Percentiles rank a stretch among this genome's conserved stretches.
Evolutionary conservation across 2,113 vertebrate species (phyloP).

Genomic region (Chaetorhynchus papuensis): DNA sequence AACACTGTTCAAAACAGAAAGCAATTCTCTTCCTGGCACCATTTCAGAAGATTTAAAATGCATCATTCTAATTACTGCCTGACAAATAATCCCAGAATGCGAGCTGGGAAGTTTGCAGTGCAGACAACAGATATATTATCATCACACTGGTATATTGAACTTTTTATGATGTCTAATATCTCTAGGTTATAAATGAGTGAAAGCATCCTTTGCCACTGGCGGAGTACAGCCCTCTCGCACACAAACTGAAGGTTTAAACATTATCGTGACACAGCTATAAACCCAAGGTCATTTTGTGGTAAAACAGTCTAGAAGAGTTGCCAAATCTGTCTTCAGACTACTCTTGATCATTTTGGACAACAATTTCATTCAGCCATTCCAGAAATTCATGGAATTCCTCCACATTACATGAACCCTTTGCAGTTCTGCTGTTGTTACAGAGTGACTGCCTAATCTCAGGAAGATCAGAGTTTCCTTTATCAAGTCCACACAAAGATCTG

Average conservation of each 20-base stretch:
- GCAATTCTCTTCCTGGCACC: conserved; percentile 66
- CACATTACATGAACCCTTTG: neutral
- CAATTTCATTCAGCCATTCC: neutral
- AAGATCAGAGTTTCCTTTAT: neutral
- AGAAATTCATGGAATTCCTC: neutral
- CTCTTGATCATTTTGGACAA: neutral
- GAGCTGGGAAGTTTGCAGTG: conserved; percentile 33
- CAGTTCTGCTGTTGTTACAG: neutral
- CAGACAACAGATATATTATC: conserved; percentile 49
- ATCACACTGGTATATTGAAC: conserved; percentile 47
- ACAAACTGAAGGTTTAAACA: neutral
- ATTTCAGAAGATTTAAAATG: conserved; percentile 49
- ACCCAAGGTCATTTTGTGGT: neutral
- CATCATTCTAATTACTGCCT: conserved; percentile 65
- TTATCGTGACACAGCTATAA: neutral
- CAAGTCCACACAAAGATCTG: neutral
- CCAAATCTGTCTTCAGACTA: neutral
- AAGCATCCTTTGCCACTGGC: neutral
- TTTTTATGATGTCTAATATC: conserved; percentile 57
- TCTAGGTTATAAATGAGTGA: conserved; percentile 15
- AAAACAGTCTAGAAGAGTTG: neutral
- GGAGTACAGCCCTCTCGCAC: neutral
- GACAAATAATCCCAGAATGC: conserved; percentile 42
- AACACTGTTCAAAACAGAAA: conserved; percentile 31
- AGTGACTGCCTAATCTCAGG: neutral